Base-by-base conservation (phyloP, 1,140 invertebrate species). In the Papilio helenus region DNA sequence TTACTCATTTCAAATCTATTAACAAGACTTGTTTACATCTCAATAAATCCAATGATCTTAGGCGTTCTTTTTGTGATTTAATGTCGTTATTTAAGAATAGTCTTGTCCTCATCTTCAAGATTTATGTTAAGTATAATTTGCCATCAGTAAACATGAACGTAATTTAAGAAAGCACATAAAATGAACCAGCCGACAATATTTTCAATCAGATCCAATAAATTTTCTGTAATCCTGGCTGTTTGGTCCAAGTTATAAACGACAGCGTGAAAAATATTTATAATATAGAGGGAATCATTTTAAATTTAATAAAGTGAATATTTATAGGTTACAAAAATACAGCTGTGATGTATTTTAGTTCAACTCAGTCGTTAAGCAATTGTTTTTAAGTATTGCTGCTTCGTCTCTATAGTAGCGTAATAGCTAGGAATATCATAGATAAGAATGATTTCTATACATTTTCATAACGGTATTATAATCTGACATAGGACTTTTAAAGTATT, bases 81-180 rank as follows among this genome's bases (percentile, higher is more conserved):
- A 77, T 20, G 34, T 65, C 18, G 65, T 76, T 79, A 77, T 73
- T 79, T 73, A 79, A 76, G 44, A 81, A 77, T 80, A 65, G 44
- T n/a, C 14, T 34, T 77, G 71, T 76, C 65, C 51, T 68, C 80
- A 80, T 74, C 79, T 79, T 80, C 78, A 80, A 49, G 76, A 85
- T 87, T 86, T 84, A 87, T 84, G 78, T 76, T 74, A 81, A 78
- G 79, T 79, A 86, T 85, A 86, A 88, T 85, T 85, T 81, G 81
- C 85, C 82, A 86, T 86, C 84, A 84, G 61, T 79, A 82, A 81
- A 84, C 82, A 82, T 84, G 85, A 86, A 82, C 76, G 80, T 86
- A 85, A 90, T 86, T 81, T 81, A 86, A 78, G 84, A 86, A 88
- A 87, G 86, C 82, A 83, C 86, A 89, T 90, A 89, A 91, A 89